Conservation (phyloP, 35 echinoderm and acorn worm genomes). For the Heliocidaris erythrogramma region DNA sequence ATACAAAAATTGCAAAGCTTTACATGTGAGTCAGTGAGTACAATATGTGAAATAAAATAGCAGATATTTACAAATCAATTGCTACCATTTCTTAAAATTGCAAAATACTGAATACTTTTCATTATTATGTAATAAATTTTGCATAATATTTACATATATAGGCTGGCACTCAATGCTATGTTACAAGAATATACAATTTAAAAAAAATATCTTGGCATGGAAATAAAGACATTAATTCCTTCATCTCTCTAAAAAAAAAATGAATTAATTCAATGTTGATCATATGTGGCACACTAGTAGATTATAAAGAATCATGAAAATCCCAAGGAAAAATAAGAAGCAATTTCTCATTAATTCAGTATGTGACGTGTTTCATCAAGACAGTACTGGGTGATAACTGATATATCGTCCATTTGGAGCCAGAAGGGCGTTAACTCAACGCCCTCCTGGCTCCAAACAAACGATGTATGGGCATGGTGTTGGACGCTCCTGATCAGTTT, state of each 20-base stretch:
- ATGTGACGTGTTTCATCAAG: neutral
- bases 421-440: too few species aligned
- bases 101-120: constrained; percentile 19
- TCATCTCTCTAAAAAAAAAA: neutral
- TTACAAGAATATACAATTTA: constrained; percentile 21
- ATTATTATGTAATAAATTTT: constrained; percentile 4
- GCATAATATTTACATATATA: constrained; percentile 37
- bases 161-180: constrained; percentile 24
- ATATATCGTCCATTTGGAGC: too few species aligned
- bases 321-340: neutral
- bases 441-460: too few species aligned
- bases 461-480: too few species aligned
- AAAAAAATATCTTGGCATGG: neutral
- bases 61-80: neutral
- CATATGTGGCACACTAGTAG: neutral
- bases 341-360: neutral
- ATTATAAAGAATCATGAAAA: neutral
- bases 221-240: neutral
- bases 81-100: neutral
- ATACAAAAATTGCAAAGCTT: constrained; percentile 7
- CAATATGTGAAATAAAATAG: neutral
- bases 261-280: neutral
- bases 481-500: too few species aligned
- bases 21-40: neutral
- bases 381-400: neutral